A percentile compares a stretch with the other conserved stretches of the same genome.
Conservation (phyloP, 53 echinoderm and acorn worm species). For the Astropecten irregularis region DNA sequence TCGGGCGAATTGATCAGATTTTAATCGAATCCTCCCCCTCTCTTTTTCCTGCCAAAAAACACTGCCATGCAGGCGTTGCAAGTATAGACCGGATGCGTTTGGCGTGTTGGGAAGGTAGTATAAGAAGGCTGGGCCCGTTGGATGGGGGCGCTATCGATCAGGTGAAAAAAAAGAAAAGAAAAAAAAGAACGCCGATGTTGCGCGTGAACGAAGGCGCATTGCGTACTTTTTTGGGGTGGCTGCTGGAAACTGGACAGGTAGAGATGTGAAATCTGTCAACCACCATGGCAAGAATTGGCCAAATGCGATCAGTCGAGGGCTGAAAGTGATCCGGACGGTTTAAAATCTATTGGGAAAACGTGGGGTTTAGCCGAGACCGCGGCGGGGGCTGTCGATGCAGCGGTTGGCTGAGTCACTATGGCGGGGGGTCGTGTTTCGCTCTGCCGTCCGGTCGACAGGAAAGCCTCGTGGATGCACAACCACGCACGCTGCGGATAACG, state of each 20-base stretch:
- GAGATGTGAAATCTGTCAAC: background rate
- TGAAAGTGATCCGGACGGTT: constrained; percentile 50
- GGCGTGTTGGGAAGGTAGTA: background rate
- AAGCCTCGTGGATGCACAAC: constrained; percentile 52
- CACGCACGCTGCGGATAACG: constrained; percentile 17
- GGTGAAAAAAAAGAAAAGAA: background rate
- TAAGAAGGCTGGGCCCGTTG: no score
- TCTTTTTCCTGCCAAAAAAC: background rate
- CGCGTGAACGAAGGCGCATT: background rate
- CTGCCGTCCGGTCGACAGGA: constrained; percentile 37
- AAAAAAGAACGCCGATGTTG: no score
- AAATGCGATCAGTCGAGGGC: constrained; percentile 36
- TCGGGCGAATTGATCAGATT: constrained; percentile 28
- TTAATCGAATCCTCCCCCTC: constrained; percentile 14
- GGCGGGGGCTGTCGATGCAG: background rate
- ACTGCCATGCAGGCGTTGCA: background rate
- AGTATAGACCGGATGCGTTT: background rate
- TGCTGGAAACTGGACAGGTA: no score
- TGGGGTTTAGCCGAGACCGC: constrained; percentile 30
- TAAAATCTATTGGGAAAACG: constrained; percentile 60
- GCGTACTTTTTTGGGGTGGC: no score
- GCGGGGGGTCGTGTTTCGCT: constrained; percentile 50
- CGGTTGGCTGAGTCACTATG: constrained; percentile 35
- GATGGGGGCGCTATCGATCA: constrained; percentile 41
- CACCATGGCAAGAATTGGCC: constrained; percentile 3